Evolutionary conservation across 2,888 invertebrate species (phyloP), one percentile per base, ranked within the genome.

Genomic region (Synanthedon vespiformis): DNA sequence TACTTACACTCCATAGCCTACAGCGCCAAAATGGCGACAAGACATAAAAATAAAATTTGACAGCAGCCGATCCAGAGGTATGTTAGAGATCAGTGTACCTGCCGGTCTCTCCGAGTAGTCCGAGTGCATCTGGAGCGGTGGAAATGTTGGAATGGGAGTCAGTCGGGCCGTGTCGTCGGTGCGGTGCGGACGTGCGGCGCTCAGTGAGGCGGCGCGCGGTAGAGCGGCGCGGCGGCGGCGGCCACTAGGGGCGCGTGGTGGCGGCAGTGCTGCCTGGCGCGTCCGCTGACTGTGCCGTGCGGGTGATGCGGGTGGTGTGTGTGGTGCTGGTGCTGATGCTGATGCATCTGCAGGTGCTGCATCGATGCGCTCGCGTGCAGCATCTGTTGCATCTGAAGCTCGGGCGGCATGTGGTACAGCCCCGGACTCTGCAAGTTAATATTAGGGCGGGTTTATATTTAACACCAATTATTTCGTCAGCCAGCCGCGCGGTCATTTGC

Each of bases 321-420:
- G 34, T 52, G 52, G 58, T 60, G 70, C 53, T 65, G 62, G 58
- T 60, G 70, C 56, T 74, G 75, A 56, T 60, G 70, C 56, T 74
- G 75, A 56, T 80, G 84, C 77, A 77, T 67, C 61, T 80, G 82
- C 58, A 82, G 72, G 63, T 79, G 84, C 62, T 83, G 85, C 80
- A 81, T 68, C 50, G 84, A 83, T 48, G 80, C 67, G 70, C 84
- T 82, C 71, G 66, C 69, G 71, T 84, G 85, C 65, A 84, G 65
- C 80, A 82, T 60, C 55, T 79, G 79, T 70, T 84, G 68, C 68
- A 82, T 59, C 55, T 79, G 79, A 70, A 85, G 68, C 68, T 85
- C 86, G 40, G 87, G 87, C 74, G 87, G 87, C 86, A 84, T 85
- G 74, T 83, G 82, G 76, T 86, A 86, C 67, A 85, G 72, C 59